Evolutionary conservation across 1,140 invertebrate genomes (phyloP).

Genomic region (Ostrea denselamellosa): DNA sequence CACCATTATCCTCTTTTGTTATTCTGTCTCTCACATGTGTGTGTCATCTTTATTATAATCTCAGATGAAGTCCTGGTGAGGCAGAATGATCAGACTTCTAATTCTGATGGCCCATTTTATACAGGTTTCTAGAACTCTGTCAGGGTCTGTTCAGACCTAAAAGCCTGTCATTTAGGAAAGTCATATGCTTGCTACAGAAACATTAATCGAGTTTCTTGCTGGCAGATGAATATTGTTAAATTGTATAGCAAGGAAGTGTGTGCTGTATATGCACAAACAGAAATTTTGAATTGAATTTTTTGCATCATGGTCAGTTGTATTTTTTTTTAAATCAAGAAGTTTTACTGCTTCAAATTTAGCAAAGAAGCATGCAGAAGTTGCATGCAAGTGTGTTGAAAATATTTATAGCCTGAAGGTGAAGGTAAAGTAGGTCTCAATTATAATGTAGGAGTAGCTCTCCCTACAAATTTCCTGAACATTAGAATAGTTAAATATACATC

Average conservation of each 20-base stretch:
- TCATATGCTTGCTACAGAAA: slow-evolving; percentile 2
- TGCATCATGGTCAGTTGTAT: not conserved
- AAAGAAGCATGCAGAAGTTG: not conserved
- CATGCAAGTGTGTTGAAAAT: not conserved
- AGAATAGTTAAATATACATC: not conserved
- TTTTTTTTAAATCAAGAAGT: not conserved
- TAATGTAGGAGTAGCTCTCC: slow-evolving; percentile 26
- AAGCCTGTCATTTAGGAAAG: slow-evolving; percentile 1
- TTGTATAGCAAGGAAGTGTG: not conserved
- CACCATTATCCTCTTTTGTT: not conserved
- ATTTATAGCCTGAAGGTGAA: slow-evolving; percentile 4
- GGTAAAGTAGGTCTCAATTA: slow-evolving; percentile 23
- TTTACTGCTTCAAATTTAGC: not conserved
- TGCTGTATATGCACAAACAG: not conserved
- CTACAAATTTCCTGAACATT: not conserved
- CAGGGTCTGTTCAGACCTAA: not conserved
- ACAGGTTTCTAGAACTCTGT: slow-evolving; percentile 8
- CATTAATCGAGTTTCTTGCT: not conserved
- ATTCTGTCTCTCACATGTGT: not conserved
- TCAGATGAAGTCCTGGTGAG: not conserved
- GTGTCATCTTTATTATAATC: not conserved
- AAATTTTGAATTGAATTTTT: not conserved
- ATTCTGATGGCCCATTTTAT: not conserved
- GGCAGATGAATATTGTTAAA: no score
- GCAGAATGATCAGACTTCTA: not conserved